Percentiles rank a stretch among this genome's conserved stretches.
Evolutionary conservation across 2,113 vertebrate species (phyloP).

Genomic region (Pangasianodon hypophthalmus): DNA sequence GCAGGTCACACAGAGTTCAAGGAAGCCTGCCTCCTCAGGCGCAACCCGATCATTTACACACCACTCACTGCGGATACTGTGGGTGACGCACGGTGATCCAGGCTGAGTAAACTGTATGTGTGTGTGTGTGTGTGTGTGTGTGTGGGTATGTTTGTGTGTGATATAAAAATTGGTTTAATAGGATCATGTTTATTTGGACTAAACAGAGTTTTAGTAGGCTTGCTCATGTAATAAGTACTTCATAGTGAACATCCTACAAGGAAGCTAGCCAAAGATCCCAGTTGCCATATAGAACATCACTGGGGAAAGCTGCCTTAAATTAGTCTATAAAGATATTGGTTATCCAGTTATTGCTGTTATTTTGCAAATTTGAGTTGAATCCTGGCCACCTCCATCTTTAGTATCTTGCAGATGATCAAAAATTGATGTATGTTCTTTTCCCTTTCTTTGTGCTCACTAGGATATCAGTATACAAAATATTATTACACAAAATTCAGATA

Average conservation of each 20-base stretch:
- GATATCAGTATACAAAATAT: neutral
- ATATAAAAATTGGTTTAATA: neutral
- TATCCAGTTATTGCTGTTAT: neutral
- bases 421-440: neutral
- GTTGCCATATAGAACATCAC: neutral
- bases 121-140: neutral
- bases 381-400: neutral
- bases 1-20: conserved; percentile 38
- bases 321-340: neutral
- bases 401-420: neutral
- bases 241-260: neutral
- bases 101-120: conserved; percentile 6
- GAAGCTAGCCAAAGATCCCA: neutral
- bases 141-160: neutral
- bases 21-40: conserved; percentile 15
- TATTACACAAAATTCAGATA: neutral
- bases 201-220: neutral
- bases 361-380: neutral
- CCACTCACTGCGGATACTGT: conserved; percentile 23
- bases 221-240: neutral
- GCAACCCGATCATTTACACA: conserved; percentile 27
- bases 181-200: neutral
- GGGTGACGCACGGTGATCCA: conserved; percentile 10
- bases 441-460: neutral
- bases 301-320: neutral